A percentile compares a stretch with the other conserved stretches of the same genome.
Conservation (phyloP, 1,140 invertebrate genomes). For the Drosophila nikananu region DNA sequence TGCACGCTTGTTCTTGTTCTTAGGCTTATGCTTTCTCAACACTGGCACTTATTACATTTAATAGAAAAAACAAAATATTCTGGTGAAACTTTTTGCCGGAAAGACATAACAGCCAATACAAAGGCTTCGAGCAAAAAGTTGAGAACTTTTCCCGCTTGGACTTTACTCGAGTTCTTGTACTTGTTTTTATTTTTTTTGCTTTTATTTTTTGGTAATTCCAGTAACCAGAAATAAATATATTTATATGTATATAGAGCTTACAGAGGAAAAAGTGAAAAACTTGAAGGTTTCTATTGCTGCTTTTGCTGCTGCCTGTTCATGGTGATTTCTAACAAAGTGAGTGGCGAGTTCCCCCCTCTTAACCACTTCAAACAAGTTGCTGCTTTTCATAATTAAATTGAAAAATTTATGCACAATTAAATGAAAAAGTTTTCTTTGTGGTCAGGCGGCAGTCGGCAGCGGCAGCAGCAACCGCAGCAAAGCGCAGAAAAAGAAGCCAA, state of each 20-base stretch:
- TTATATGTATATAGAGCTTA: conserved; percentile 11
- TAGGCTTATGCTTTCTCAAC: conserved; percentile 6
- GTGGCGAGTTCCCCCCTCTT: conserved; percentile 32
- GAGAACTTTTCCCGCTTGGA: conserved; percentile 16
- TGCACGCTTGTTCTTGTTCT: background rate
- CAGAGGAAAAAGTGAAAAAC: conserved; percentile 27
- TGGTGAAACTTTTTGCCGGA: conserved; percentile 21
- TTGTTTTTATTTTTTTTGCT: background rate
- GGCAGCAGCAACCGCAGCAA: conserved; percentile 28
- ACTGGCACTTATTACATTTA: conserved; percentile 48
- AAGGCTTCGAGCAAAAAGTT: conserved; percentile 39
- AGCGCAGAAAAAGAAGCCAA: conserved; percentile 24
- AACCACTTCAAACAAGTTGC: conserved; percentile 83
- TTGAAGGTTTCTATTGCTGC: conserved; percentile 17
- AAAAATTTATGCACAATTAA: conserved; percentile 83
- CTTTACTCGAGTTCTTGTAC: conserved; percentile 7
- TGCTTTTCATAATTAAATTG: conserved; percentile 83
- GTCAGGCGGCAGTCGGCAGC: conserved; percentile 23
- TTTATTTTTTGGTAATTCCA: conserved; percentile 24
- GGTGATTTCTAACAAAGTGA: conserved; percentile 55
- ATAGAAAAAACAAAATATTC: conserved; percentile 39
- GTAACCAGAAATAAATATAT: conserved; percentile 36
- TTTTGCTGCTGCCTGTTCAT: conserved; percentile 18
- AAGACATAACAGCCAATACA: conserved; percentile 53
- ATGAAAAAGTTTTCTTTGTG: conserved; percentile 81